These are phyloP conservation scores for Anoplius nigerrimus DNA, from an alignment of 2,888 invertebrate genomes.

Conservation along the genomic window DNA sequence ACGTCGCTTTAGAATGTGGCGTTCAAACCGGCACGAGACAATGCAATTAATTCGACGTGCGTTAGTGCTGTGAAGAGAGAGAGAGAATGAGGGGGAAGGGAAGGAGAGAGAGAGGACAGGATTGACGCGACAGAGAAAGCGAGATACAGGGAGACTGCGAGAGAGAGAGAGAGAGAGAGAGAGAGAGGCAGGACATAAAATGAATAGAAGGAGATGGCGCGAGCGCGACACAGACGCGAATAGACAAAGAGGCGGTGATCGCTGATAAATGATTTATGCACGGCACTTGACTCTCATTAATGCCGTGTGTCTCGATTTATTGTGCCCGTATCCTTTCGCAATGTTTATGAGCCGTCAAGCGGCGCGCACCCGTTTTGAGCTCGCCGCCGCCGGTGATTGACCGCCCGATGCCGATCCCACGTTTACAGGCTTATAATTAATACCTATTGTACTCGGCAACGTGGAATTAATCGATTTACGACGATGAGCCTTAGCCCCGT, in stretches of 20 bases:
- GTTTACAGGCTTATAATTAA: slow-evolving; percentile 1
- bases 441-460: slow-evolving; percentile 1
- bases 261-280: slow-evolving; percentile 65
- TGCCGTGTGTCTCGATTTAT: slow-evolving; percentile 46
- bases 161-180: slow-evolving; percentile 18
- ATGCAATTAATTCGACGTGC: too few species aligned
- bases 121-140: slow-evolving; percentile 11
- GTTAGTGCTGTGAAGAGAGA: too few species aligned
- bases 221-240: slow-evolving; percentile 29
- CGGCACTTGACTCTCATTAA: slow-evolving; percentile 60
- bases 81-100: slow-evolving; percentile 8
- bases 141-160: slow-evolving; percentile 5
- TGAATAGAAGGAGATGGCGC: slow-evolving; percentile 10
- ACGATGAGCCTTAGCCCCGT: too few species aligned
- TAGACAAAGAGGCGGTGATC: slow-evolving; percentile 38
- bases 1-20: too few species aligned
- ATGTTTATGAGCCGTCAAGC: slow-evolving; percentile 34
- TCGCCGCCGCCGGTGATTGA: slow-evolving; percentile 14
- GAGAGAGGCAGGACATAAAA: background rate
- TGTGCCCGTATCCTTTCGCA: slow-evolving; percentile 40
- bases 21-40: too few species aligned
- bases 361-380: slow-evolving; percentile 29
- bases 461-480: slow-evolving; percentile 1
- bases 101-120: slow-evolving; percentile 14
- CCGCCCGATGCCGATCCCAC: background rate